Evolutionary conservation across 2,113 vertebrate species (phyloP).

Genomic region (Mustela nigripes): DNA sequence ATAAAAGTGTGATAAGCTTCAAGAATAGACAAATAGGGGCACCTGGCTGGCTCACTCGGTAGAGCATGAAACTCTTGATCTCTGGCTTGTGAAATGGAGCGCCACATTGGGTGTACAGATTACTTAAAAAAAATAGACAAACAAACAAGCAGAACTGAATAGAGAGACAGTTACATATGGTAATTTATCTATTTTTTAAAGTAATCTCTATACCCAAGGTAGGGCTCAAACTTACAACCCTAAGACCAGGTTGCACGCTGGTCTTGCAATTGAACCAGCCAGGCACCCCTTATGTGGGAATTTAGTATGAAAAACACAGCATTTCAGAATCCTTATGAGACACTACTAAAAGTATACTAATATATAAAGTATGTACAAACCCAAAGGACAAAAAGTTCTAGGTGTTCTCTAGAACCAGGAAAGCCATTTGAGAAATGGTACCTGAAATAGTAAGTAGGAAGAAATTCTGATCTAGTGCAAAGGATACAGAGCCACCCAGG

Average conservation of each 20-base stretch:
- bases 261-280: neutral
- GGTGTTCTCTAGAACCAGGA: neutral
- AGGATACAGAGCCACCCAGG: neutral
- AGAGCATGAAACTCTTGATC: neutral
- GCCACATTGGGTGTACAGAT: neutral
- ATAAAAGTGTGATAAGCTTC: neutral
- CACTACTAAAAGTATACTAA: neutral
- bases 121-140: neutral
- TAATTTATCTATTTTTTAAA: neutral
- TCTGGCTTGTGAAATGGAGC: neutral
- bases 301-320: neutral
- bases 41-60: neutral
- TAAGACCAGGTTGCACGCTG: neutral
- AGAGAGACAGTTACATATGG: neutral
- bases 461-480: neutral
- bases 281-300: neutral
- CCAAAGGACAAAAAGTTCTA: neutral
- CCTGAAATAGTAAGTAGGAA: slow-evolving; percentile 1
- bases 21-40: neutral
- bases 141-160: neutral
- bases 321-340: slow-evolving; percentile 9
- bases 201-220: neutral
- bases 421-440: neutral
- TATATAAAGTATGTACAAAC: neutral
- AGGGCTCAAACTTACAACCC: neutral